Conservation (phyloP, 1,140 invertebrate species). For the Notospermus geniculatus region DNA sequence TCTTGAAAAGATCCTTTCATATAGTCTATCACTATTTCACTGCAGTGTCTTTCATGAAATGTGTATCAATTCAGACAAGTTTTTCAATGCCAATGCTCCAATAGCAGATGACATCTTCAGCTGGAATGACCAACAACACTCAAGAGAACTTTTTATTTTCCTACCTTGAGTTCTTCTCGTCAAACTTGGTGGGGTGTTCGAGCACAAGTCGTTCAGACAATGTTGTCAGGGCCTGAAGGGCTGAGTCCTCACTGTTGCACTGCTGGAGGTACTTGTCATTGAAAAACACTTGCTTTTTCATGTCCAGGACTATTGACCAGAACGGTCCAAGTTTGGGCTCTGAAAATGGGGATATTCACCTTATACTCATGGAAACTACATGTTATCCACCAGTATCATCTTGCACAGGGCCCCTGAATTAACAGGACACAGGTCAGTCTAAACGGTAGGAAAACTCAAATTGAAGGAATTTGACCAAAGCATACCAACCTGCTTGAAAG, state of each 20-base stretch:
- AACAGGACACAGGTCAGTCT: background rate
- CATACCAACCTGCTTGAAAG: slow-evolving; percentile 45
- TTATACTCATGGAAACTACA: too few species aligned
- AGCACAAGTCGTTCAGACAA: slow-evolving; percentile 66
- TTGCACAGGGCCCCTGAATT: background rate
- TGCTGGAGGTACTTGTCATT: slow-evolving; percentile 73
- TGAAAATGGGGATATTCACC: too few species aligned
- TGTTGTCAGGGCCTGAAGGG: slow-evolving; percentile 54
- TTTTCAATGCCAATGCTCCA: too few species aligned
- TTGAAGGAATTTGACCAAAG: background rate
- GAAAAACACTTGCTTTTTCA: slow-evolving; percentile 67
- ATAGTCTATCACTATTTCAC: too few species aligned
- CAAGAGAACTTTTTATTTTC: too few species aligned
- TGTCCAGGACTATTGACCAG: slow-evolving; percentile 70
- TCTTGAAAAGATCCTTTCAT: too few species aligned
- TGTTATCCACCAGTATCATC: too few species aligned
- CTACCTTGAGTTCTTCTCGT: too few species aligned
- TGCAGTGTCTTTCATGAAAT: too few species aligned
- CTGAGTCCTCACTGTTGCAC: slow-evolving; percentile 66
- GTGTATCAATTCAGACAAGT: too few species aligned
- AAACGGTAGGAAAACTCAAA: background rate
- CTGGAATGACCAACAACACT: too few species aligned
- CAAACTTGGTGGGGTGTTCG: slow-evolving; percentile 57
- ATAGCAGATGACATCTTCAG: too few species aligned
- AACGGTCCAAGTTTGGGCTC: slow-evolving; percentile 61